Conservation (phyloP, 2,113 vertebrate species). For the Nothocercus nigrocapillus region DNA sequence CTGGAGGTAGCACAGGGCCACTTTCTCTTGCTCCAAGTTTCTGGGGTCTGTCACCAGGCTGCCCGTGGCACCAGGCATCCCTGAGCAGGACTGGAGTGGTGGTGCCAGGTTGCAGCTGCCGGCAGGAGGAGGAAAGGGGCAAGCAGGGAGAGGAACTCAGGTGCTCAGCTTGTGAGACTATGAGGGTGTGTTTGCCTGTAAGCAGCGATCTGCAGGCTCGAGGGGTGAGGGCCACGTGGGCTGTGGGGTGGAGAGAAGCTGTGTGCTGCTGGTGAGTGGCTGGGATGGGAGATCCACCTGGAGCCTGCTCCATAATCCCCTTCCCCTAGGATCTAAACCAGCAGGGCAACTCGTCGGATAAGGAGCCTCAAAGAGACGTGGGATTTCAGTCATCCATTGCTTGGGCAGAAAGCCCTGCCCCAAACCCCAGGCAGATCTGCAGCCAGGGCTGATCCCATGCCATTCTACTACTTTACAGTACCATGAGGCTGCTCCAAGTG, state of each 20-base stretch:
- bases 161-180: neutral
- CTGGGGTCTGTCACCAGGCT: neutral
- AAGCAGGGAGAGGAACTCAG: neutral
- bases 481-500: neutral
- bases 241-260: neutral
- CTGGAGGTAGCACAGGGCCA: neutral
- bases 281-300: neutral
- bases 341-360: neutral
- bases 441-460: neutral
- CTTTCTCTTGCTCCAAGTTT: neutral
- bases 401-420: neutral
- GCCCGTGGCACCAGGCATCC: neutral
- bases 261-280: neutral
- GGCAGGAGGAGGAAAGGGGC: neutral
- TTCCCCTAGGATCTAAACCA: neutral
- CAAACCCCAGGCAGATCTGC: neutral
- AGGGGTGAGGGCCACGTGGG: accelerated
- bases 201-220: neutral
- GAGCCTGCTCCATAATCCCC: neutral
- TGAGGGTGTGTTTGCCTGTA: neutral
- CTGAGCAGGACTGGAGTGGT: neutral
- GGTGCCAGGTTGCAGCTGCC: neutral
- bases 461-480: neutral
- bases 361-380: neutral
- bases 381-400: neutral